A percentile compares a stretch with the other conserved stretches of the same genome.
phyloP scores from a whole-genome alignment of 1,140 invertebrate species.

The Hylaeus volcanicus region DNA sequence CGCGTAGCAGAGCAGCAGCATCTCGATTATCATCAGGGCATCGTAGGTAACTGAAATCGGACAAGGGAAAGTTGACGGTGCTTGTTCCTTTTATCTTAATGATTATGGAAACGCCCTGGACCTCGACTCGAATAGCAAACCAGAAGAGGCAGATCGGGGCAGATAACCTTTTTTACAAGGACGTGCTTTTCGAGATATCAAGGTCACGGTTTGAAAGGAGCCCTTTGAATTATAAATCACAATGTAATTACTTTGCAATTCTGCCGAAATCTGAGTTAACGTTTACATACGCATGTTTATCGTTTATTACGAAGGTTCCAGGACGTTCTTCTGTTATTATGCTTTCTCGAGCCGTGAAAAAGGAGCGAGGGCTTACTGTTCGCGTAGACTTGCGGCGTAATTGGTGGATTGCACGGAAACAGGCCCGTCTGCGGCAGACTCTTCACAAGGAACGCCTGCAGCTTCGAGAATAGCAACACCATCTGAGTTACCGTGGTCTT shows the following conservation, averaged over 20 bases:
- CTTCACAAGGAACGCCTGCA: slow-evolving; percentile 73
- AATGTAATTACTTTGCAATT: background rate
- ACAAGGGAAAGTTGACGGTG: slow-evolving; percentile 39
- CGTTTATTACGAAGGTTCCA: no score
- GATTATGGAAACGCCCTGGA: slow-evolving; percentile 27
- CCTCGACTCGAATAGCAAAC: background rate
- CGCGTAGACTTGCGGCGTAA: slow-evolving; percentile 74
- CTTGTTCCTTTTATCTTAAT: slow-evolving; percentile 23
- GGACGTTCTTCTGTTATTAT: background rate
- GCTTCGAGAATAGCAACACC: slow-evolving; percentile 76
- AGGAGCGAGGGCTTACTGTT: slow-evolving; percentile 68
- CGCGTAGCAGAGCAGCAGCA: slow-evolving; percentile 78
- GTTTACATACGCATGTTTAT: no score
- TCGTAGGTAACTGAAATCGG: slow-evolving; percentile 78
- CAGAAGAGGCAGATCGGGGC: background rate
- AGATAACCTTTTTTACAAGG: no score
- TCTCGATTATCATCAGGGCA: slow-evolving; percentile 78
- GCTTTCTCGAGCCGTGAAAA: background rate
- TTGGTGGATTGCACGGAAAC: slow-evolving; percentile 77
- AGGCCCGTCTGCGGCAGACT: slow-evolving; percentile 68
- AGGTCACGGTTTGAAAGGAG: no score
- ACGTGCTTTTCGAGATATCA: no score
- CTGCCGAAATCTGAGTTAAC: no score
- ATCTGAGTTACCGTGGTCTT: slow-evolving; percentile 73
- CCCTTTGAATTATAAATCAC: background rate